Conservation (phyloP, 2,888 invertebrate genomes). For the Leucozona laternaria region DNA sequence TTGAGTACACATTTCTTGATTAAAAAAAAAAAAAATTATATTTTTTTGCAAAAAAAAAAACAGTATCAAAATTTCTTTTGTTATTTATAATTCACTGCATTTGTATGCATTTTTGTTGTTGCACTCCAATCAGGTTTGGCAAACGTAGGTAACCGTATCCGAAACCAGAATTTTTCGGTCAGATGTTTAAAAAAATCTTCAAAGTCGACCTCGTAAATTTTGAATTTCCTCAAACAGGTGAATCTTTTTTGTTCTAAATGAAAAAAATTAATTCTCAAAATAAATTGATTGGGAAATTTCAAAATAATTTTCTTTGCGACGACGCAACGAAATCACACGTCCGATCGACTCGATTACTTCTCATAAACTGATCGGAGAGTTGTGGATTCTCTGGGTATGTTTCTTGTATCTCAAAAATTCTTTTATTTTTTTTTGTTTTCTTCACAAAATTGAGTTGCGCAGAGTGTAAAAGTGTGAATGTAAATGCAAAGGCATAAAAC, state of each 20-base stretch:
- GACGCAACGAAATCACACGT: constrained; percentile 77
- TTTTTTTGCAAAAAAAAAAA: constrained; percentile 52
- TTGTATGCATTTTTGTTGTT: constrained; percentile 60
- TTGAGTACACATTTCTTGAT: constrained; percentile 76
- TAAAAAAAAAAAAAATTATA: constrained; percentile 32
- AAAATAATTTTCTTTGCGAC: constrained; percentile 59
- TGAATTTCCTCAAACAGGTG: constrained; percentile 58
- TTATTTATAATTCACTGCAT: constrained; percentile 65
- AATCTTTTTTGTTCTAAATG: constrained; percentile 61
- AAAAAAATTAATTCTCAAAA: constrained; percentile 46
- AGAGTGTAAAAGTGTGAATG: constrained; percentile 20
- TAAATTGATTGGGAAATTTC: constrained; percentile 67
- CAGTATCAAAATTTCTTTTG: constrained; percentile 41
- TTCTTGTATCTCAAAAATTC: constrained; percentile 69
- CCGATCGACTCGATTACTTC: constrained; percentile 81
- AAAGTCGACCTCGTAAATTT: constrained; percentile 62
- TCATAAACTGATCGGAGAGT: constrained; percentile 81
- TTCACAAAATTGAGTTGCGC: constrained; percentile 37
- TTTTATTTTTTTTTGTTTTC: constrained; percentile 48
- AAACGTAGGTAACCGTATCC: constrained; percentile 53
- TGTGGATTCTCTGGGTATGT: constrained; percentile 65
- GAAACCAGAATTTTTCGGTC: constrained; percentile 19
- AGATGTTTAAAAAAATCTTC: constrained; percentile 11
- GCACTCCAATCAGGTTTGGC: constrained; percentile 28
- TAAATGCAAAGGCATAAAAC: constrained; percentile 51